phyloP scores from a whole-genome alignment of 2,113 vertebrate genomes.

The Salvelinus fontinalis region DNA sequence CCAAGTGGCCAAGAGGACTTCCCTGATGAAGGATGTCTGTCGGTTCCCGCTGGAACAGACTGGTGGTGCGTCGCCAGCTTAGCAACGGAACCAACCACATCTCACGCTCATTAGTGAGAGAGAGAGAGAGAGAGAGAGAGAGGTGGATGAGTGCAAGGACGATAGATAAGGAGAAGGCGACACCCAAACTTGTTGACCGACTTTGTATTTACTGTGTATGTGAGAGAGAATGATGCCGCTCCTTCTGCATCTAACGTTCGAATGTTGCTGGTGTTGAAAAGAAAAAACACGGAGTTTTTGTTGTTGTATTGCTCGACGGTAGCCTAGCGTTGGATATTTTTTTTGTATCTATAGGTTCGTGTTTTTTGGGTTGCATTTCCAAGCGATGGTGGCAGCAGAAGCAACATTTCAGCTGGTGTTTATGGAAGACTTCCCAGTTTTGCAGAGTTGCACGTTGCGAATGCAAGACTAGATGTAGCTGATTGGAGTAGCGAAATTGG shows the following conservation, averaged over 20 bases:
- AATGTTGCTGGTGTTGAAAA: constrained; percentile 11
- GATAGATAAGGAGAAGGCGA: constrained; percentile 39
- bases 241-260: background rate
- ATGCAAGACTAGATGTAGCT: constrained; percentile 67
- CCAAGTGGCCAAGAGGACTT: no score
- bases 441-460: constrained; percentile 14
- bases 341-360: background rate
- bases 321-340: constrained; percentile 4
- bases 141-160: background rate
- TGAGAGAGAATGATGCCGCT: background rate
- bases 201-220: background rate
- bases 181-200: constrained; percentile 34
- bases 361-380: constrained; percentile 13
- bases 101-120: background rate
- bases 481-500: constrained; percentile 73
- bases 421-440: constrained; percentile 33
- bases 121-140: background rate
- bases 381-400: constrained; percentile 30
- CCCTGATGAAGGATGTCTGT: no score
- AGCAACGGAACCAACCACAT: no score
- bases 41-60: no score
- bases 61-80: no score
- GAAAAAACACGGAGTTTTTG: background rate
- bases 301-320: background rate
- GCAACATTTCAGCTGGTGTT: constrained; percentile 17